Evolutionary conservation across 92 coral and sea anemone genomes (phyloP), one percentile per base, ranked within the genome.

Genomic region (Epizoanthus illoricatus): DNA sequence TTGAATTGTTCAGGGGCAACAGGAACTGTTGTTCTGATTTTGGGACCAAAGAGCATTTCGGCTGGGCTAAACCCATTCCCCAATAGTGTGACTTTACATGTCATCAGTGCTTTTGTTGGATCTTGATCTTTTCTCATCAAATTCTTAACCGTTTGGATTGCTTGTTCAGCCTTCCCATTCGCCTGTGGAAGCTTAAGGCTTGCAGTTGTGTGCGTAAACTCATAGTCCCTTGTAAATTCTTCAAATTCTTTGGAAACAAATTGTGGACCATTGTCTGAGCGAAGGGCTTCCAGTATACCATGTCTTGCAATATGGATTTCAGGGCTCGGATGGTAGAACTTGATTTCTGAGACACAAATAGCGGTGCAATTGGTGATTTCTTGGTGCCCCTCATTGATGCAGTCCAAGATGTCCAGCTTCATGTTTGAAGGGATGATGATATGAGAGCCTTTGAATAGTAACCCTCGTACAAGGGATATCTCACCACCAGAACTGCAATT

Each of bases 301-400:
- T 13, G 20, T 59, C 64, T 13, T n/a, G 20, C 64, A 59, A n/a
- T 59, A 59, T n/a, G 64, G 19, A 59, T 4, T 13, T 59, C 64
- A 13, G 20, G 64, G 64, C 64, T 59, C 5, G 17, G 19, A 58
- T 58, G 18, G 7, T 2, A 43, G 5, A 43, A 43, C 49, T 43
- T 43, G 52, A 45, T 45, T 45, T 45, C 64, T 59, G 64, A 15
- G 64, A 59, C 2, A 21, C 18, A 59, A 59, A 59, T 13, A 59
- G 64, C 0, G 20, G 20, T 58, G 63, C 63, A 58, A 58, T 10
- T 92, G 52, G 86, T 82, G 21, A 92, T 82, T 4, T 92, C 97
- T 41, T 89, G 93, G 66, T 90, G 97, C 4, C 93, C 97, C 28
- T 87, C 71, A 65, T 92, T 90, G 7, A 90, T 58, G 65, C 85